Evolutionary conservation across 2,797 vertebrate genomes (phyloP).

Genomic region (Macropodus opercularis): DNA sequence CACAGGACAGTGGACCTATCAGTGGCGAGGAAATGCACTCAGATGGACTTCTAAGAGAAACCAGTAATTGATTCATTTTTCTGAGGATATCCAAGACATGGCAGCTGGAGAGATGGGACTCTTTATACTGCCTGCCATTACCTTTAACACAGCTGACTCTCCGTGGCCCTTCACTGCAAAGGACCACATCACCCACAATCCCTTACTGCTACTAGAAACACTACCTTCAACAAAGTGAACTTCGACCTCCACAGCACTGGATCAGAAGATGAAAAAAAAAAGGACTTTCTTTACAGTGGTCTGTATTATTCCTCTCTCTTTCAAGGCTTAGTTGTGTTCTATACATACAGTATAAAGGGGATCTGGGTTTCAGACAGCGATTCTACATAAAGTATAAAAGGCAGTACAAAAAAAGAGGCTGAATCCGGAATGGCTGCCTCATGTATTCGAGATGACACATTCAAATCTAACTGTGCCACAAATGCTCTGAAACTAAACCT

Average conservation of each 20-base stretch:
- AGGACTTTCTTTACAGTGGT: slow-evolving; percentile 38
- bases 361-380: slow-evolving; percentile 39
- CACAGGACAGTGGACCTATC: slow-evolving; percentile 65
- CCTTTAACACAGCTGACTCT: slow-evolving; percentile 52
- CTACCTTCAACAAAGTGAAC: slow-evolving; percentile 47
- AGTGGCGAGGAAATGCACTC: slow-evolving; percentile 42
- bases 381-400: slow-evolving; percentile 34
- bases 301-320: slow-evolving; percentile 64
- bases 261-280: slow-evolving; percentile 53
- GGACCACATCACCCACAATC: slow-evolving; percentile 59
- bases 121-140: slow-evolving; percentile 43
- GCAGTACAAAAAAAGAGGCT: slow-evolving; percentile 33
- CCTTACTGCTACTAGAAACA: slow-evolving; percentile 59
- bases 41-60: slow-evolving; percentile 54
- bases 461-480: slow-evolving; percentile 69
- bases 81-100: slow-evolving; percentile 53
- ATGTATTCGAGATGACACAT: slow-evolving; percentile 51
- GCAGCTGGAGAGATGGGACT: slow-evolving; percentile 62
- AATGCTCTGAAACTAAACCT: slow-evolving; percentile 45
- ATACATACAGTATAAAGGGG: slow-evolving; percentile 40
- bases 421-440: slow-evolving; percentile 53
- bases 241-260: slow-evolving; percentile 44
- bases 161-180: slow-evolving; percentile 41
- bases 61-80: slow-evolving; percentile 55
- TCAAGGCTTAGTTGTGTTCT: slow-evolving; percentile 68